Evolutionary conservation across 2,888 invertebrate species (phyloP).

Genomic region (Eledone cirrhosa): DNA sequence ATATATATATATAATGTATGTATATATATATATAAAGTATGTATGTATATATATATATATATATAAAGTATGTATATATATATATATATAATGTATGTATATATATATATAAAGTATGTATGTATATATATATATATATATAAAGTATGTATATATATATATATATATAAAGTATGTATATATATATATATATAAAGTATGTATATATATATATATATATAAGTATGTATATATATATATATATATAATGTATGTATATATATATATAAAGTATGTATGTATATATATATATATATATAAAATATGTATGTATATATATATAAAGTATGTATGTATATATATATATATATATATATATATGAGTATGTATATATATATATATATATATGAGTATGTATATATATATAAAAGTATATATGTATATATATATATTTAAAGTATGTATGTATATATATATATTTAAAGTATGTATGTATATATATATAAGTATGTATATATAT

Average conservation of each 20-base stretch:
- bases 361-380: background rate
- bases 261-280: too few species aligned
- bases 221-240: conserved; percentile 11
- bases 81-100: too few species aligned
- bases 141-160: too few species aligned
- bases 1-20: too few species aligned
- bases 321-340: background rate
- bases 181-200: too few species aligned
- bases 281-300: background rate
- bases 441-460: background rate
- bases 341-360: background rate
- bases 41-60: too few species aligned
- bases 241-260: background rate
- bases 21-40: too few species aligned
- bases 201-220: background rate
- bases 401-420: background rate
- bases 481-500: background rate
- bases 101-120: too few species aligned
- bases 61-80: too few species aligned
- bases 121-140: too few species aligned
- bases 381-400: background rate
- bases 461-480: background rate
- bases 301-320: background rate
- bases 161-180: too few species aligned
- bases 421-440: background rate